Evolutionary conservation across 2,797 vertebrate genomes (phyloP).

Genomic region (Chaenodraco wilsoni): DNA sequence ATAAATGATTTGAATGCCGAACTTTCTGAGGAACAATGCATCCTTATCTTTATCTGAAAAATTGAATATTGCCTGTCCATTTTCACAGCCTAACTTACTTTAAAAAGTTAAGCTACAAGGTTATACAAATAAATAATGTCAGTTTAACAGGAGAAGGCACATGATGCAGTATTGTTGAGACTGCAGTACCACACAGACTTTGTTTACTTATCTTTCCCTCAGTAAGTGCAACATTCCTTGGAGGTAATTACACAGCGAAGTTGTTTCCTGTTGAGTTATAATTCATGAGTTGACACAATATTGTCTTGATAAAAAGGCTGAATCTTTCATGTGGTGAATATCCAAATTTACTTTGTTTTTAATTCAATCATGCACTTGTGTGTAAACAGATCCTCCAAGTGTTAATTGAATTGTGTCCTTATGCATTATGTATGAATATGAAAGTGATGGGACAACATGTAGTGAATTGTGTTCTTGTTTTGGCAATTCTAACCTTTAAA

Average conservation of each 20-base stretch:
- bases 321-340: slow-evolving; percentile 18
- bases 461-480: slow-evolving; percentile 17
- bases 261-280: slow-evolving; percentile 30
- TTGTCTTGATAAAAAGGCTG: slow-evolving; percentile 25
- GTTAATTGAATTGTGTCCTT: slow-evolving; percentile 58
- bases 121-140: slow-evolving; percentile 21
- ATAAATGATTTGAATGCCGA: slow-evolving; percentile 29
- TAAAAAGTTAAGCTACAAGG: slow-evolving; percentile 18
- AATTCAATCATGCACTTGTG: slow-evolving; percentile 17
- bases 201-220: slow-evolving; percentile 10
- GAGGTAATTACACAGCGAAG: slow-evolving; percentile 44
- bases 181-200: slow-evolving; percentile 24
- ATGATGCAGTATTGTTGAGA: slow-evolving; percentile 8
- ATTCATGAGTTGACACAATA: slow-evolving; percentile 24
- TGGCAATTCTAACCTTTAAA: slow-evolving; percentile 3
- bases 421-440: slow-evolving; percentile 49
- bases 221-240: slow-evolving; percentile 19
- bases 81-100: slow-evolving; percentile 14
- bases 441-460: slow-evolving; percentile 32
- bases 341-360: slow-evolving; percentile 23
- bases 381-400: slow-evolving; percentile 47
- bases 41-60: slow-evolving; percentile 45
- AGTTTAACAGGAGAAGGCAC: slow-evolving; percentile 9
- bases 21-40: slow-evolving; percentile 14
- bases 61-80: slow-evolving; percentile 24